Evolutionary conservation across 2,797 vertebrate species (phyloP).

Genomic region (Mormyrus proboscirostris): DNA sequence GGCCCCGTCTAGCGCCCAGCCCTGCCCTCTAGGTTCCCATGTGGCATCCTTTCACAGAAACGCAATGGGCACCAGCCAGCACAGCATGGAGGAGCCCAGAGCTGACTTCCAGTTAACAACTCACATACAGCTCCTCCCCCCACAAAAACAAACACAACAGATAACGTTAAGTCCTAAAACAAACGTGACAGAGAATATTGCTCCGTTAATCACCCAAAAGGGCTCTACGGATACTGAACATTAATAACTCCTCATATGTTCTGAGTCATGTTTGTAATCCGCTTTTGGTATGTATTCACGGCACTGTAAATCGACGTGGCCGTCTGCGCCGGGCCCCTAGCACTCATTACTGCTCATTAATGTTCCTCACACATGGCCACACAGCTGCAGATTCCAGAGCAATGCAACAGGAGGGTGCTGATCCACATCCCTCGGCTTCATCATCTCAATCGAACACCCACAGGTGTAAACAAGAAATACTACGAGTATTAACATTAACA

Average conservation of each 20-base stretch:
- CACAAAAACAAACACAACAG: neutral
- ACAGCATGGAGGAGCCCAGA: neutral
- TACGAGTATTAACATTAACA: neutral
- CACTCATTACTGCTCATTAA: neutral
- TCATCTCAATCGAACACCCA: neutral
- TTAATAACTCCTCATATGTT: neutral
- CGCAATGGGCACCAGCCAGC: neutral
- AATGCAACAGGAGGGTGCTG: neutral
- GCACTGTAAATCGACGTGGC: neutral
- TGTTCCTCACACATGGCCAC: neutral
- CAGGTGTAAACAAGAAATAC: neutral
- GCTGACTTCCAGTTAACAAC: neutral
- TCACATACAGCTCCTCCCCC: neutral
- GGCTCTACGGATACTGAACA: neutral
- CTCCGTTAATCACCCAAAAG: neutral
- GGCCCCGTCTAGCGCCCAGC: neutral
- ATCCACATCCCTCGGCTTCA: neutral
- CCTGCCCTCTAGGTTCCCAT: neutral
- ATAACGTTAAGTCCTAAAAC: neutral
- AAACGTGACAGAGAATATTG: neutral
- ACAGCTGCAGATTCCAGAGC: neutral
- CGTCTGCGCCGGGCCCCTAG: neutral
- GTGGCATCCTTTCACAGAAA: neutral
- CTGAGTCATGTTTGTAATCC: neutral
- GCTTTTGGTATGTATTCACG: neutral